Evolutionary conservation across 2,113 vertebrate species (phyloP).

Genomic region (Saguinus midas): DNA sequence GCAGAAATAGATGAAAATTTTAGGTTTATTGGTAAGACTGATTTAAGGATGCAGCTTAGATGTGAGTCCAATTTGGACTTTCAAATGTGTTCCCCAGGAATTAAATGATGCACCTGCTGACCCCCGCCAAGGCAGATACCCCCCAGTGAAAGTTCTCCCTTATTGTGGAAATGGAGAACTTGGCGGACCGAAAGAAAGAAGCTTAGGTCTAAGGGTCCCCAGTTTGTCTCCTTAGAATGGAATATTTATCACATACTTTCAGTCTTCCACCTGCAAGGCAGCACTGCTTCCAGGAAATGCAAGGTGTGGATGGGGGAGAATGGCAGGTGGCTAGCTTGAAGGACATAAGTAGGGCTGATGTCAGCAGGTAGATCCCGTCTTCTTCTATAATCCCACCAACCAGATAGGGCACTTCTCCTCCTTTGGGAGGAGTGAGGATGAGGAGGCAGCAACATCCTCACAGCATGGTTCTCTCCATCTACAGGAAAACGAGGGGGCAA

Average conservation of each 20-base stretch:
- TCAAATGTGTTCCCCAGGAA: not conserved
- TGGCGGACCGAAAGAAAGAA: not conserved
- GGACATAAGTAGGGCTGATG: not conserved
- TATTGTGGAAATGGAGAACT: not conserved
- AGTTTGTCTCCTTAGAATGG: not conserved
- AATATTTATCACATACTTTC: not conserved
- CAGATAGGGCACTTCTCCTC: not conserved
- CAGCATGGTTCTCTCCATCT: not conserved
- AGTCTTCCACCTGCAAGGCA: not conserved
- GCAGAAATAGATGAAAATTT: not conserved
- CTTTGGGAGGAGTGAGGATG: not conserved
- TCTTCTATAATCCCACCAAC: not conserved
- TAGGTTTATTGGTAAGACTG: not conserved
- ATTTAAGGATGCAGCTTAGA: not conserved
- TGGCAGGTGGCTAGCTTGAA: not conserved
- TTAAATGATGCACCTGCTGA: not conserved
- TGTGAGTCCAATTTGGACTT: not conserved
- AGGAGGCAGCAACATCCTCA: not conserved
- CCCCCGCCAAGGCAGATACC: not conserved
- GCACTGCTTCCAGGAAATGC: not conserved
- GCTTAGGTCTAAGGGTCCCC: not conserved
- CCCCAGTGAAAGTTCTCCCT: not conserved
- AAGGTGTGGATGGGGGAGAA: not conserved
- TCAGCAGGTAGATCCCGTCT: too few relatives aligned
- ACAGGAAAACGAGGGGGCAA: not conserved